phyloP scores from a whole-genome alignment of 1,140 invertebrate genomes.

The Drosophila saltans region DNA sequence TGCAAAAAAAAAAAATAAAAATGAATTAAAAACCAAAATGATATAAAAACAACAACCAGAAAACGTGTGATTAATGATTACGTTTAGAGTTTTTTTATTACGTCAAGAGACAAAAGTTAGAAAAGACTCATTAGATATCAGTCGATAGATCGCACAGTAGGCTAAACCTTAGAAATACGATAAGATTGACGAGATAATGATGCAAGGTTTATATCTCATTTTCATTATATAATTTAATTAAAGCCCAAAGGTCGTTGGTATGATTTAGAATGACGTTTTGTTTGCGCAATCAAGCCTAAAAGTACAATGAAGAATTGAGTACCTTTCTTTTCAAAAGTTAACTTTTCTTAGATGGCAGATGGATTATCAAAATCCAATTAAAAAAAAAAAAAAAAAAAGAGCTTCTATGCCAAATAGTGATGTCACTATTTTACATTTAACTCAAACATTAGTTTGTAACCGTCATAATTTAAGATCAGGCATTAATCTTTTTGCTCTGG shows the following conservation, averaged over 20 bases:
- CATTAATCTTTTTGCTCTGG: not conserved
- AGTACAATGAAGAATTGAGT: no score
- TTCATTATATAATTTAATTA: not conserved
- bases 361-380: not conserved
- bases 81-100: constrained; percentile 45
- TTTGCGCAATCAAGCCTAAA: not conserved
- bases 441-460: not conserved
- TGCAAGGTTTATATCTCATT: not conserved
- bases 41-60: constrained; percentile 9
- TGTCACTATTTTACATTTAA: not conserved
- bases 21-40: not conserved
- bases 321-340: no score
- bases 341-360: not conserved
- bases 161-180: not conserved
- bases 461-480: not conserved
- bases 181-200: not conserved
- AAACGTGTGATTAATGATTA: constrained; percentile 70
- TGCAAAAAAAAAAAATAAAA: constrained; percentile 53
- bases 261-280: not conserved
- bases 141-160: not conserved
- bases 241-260: not conserved
- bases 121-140: not conserved
- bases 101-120: not conserved
- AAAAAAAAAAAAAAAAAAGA: no score
- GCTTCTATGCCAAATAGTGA: no score